Evolutionary conservation across 2,113 vertebrate species (phyloP).

Genomic region (Vanacampus margaritifer): DNA sequence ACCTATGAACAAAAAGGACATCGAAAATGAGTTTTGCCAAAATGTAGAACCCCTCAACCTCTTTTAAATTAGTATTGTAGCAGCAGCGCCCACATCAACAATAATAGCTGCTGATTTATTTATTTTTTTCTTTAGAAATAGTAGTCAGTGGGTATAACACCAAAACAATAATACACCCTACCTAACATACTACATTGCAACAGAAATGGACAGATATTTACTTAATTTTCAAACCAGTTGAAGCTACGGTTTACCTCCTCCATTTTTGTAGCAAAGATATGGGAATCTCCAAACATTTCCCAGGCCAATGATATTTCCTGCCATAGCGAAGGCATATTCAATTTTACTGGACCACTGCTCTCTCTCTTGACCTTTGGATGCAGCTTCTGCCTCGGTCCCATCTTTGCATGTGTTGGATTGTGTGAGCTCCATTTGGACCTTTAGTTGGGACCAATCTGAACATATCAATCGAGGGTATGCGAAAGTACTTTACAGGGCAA

Average conservation of each 20-base stretch:
- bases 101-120: too few species aligned
- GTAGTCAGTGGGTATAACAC: not conserved
- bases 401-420: conserved; percentile 22
- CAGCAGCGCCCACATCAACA: too few species aligned
- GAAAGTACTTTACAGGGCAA: not conserved
- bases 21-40: not conserved
- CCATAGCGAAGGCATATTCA: conserved; percentile 69
- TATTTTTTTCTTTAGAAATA: too few species aligned
- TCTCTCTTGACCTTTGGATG: conserved; percentile 49
- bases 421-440: conserved; percentile 37
- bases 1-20: conserved; percentile 46
- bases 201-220: too few species aligned
- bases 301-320: conserved; percentile 71
- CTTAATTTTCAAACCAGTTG: not conserved
- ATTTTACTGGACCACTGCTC: conserved; percentile 69
- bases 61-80: too few species aligned
- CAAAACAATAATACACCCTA: not conserved
- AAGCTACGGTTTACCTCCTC: conserved; percentile 62
- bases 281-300: conserved; percentile 79
- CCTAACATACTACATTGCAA: too few species aligned
- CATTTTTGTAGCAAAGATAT: conserved; percentile 78
- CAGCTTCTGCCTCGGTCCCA: conserved; percentile 3
- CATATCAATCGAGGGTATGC: too few species aligned
- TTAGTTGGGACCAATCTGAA: not conserved
- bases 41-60: too few species aligned